Evolutionary conservation across 2,888 invertebrate species (phyloP).

Genomic region (Lasioglossum marginatum): DNA sequence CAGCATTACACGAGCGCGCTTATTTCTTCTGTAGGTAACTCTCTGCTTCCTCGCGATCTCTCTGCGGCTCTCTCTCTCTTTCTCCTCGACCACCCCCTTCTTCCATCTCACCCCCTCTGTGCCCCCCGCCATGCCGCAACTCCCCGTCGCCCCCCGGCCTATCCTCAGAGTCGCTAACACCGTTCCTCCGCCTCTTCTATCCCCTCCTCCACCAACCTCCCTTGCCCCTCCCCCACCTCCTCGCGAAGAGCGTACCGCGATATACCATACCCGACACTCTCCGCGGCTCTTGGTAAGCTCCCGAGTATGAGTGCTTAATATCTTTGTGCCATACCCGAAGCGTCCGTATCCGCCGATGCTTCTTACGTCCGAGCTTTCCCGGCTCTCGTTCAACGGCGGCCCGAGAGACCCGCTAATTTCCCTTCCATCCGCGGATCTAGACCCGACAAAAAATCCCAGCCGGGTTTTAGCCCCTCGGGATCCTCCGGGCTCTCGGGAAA

Average conservation of each 20-base stretch:
- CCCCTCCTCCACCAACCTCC: slow-evolving; percentile 27
- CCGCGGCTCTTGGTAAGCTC: slow-evolving; percentile 55
- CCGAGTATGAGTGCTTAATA: slow-evolving; percentile 71
- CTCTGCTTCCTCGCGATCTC: slow-evolving; percentile 72
- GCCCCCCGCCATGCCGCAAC: slow-evolving; percentile 38
- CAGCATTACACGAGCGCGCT: slow-evolving; percentile 81
- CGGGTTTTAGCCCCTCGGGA: not conserved
- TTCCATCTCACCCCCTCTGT: slow-evolving; percentile 36
- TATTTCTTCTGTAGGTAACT: slow-evolving; percentile 81
- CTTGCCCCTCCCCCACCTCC: slow-evolving; percentile 25
- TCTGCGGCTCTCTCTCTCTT: slow-evolving; percentile 54
- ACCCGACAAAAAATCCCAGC: not conserved
- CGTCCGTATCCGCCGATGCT: slow-evolving; percentile 62
- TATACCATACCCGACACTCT: slow-evolving; percentile 57
- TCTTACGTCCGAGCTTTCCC: slow-evolving; percentile 60
- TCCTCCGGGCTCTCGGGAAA: not conserved
- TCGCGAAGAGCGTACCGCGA: slow-evolving; percentile 18
- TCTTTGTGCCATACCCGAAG: slow-evolving; percentile 67
- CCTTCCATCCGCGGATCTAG: not conserved
- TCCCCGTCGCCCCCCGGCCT: slow-evolving; percentile 34
- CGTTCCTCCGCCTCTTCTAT: slow-evolving; percentile 47
- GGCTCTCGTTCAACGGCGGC: slow-evolving; percentile 27
- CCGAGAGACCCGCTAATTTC: slow-evolving; percentile 33
- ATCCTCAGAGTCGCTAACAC: slow-evolving; percentile 63
- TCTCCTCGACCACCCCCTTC: slow-evolving; percentile 57